Percentiles rank a stretch among this genome's conserved stretches.
phyloP scores from a whole-genome alignment of 2,113 vertebrate species.

The Nyctibius bracteatus region DNA sequence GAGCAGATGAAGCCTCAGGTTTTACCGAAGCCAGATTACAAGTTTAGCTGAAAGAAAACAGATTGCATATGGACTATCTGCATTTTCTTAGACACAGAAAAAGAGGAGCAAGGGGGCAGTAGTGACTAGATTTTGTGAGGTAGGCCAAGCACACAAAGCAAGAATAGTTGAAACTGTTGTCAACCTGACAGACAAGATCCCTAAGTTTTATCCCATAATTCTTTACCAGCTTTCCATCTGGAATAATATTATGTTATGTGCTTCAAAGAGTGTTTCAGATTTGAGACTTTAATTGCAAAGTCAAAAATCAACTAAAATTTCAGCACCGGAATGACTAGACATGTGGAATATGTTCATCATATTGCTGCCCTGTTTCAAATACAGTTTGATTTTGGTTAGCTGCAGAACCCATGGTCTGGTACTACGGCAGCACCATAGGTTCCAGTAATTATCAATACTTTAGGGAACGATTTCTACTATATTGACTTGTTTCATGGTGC shows the following conservation, averaged over 20 bases:
- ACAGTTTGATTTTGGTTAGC: neutral
- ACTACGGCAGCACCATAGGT: neutral
- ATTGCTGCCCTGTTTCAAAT: neutral
- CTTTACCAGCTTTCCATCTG: neutral
- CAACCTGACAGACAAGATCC: neutral
- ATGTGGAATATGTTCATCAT: neutral
- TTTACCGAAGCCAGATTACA: neutral
- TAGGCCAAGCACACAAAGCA: neutral
- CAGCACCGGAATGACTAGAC: neutral
- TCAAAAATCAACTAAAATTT: neutral
- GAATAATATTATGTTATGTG: neutral
- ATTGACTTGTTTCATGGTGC: neutral
- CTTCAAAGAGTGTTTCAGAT: neutral
- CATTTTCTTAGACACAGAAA: neutral
- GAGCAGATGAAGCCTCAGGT: slow-evolving; percentile 36
- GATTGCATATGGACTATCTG: neutral
- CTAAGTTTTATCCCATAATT: neutral
- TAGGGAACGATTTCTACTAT: neutral
- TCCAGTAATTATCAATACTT: neutral
- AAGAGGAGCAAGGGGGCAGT: neutral
- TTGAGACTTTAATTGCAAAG: neutral
- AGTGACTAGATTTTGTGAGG: neutral
- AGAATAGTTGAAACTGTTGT: neutral
- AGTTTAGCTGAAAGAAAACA: neutral
- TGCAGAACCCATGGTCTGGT: neutral